Base-by-base conservation (phyloP, 2,797 vertebrate genomes). In the Mus caroli region DNA sequence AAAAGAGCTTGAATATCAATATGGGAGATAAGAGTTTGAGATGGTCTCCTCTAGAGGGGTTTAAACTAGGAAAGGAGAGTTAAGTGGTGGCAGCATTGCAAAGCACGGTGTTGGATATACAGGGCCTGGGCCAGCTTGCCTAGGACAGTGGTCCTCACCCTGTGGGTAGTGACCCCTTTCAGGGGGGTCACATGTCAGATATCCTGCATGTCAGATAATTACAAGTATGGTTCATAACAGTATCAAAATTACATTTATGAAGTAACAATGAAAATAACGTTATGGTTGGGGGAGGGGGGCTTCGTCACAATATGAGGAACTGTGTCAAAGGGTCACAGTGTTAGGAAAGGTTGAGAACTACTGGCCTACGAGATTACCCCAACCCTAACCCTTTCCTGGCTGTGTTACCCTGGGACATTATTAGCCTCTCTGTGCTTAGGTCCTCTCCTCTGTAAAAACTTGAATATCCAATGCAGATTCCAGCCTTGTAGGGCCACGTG, bases 301-400 rank as follows among this genome's bases (percentile, higher is more conserved):
- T 22, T 43, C 22, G 14, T 12, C 73, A 46, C 37, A 12, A 13
- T 9, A 40, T 40, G 37, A 40, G 71, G 10, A 24, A 75, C 71
- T 75, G 37, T 75, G 40, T 75, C 14, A 75, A 75, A 75, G 40
- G 14, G 24, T 8, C 26, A 0, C 43, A 31, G 43, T 24, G 4
- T 76, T 28, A 46, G 43, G 26, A 28, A 28, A 46, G 75, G 75
- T 15, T 76, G 26, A 76, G 26, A 28, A 31, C 43, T 13, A 46
- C 13, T 76, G 43, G 2, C 43, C 26, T 46, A 14, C 24, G 4
- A 75, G 12, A 1, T 0, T 1, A 17, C 6, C 31, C 15, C 6
- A 0, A 73, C 28, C 10, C 19, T 58, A 0, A 6, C 43, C 14
- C n/a, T 37, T 54, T 73, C 50, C 78, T 22, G 8, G 24, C 58